Base-by-base conservation (phyloP, 1,140 invertebrate genomes). In the Lepidurus couesii region DNA sequence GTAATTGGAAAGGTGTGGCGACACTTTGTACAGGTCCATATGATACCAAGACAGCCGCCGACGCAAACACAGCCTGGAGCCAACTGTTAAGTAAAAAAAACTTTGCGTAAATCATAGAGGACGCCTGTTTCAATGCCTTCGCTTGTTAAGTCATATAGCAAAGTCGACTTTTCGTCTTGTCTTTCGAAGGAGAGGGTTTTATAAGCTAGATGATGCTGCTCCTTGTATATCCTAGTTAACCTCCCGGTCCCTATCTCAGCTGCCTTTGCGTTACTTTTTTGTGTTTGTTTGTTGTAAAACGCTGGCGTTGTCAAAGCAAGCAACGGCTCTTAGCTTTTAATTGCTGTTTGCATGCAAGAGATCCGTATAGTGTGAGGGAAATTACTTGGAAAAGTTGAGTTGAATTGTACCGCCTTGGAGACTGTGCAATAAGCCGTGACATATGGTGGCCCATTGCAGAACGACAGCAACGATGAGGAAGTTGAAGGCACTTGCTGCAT, bases 401-500 rank as follows among this genome's bases (percentile, higher is more conserved):
- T 77, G 80, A 76, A 87, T 84, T 26, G 80, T 82, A 7, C 81
- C 79, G 45, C 44, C 42, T 73, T 89, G 85, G 84, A 92, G 44
- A 13, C 44, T 87, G 76, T 91, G 85, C 80, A 90, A 89, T 81
- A 93, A 89, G 0, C 91, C 91, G 79, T 91, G 88, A 83, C 92
- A 92, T 1, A 96, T 84, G 9, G 94, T 85, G 0, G 92, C 90
- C 89, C 94, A 95, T 84, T 96, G 93, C n/a, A 95, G 85, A 11
- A 91, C 87, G 7, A 95, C 83, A 0, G 92, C 90, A 0, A 89
- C 90, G 13, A 97, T 83, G 4, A 98, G 88, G 82, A 97, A 90
- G 82, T 95, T 97, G 80, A 96, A 89, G 1, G 95, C 93, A 0
- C 97, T 88, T 1, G 94, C 91, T 79, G 93, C 93, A 86, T 93